Conservation (phyloP, 2,113 vertebrate species). For the Canis aureus region DNA sequence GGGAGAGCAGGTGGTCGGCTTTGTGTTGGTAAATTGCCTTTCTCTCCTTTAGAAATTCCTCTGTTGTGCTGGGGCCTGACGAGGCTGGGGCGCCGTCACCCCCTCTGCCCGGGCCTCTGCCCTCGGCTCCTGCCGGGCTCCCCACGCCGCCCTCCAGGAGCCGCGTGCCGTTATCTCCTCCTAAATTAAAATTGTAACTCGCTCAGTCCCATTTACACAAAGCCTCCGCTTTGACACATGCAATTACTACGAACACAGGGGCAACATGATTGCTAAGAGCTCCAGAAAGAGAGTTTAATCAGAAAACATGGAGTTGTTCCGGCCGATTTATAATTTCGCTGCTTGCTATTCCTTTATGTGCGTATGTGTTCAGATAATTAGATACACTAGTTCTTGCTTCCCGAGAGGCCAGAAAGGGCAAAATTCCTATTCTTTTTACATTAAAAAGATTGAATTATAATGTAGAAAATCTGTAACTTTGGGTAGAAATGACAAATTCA, state of each 20-base stretch:
- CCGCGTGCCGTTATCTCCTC: conserved; percentile 87
- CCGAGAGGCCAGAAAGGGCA: conserved; percentile 88
- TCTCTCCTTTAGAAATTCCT: conserved; percentile 93
- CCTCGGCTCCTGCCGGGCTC: conserved; percentile 90
- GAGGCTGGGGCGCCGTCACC: conserved; percentile 84
- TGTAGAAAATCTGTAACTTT: conserved; percentile 87
- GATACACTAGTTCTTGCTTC: conserved; percentile 88
- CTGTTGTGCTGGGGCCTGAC: conserved; percentile 86
- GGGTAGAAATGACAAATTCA: conserved; percentile 87
- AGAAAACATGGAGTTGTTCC: conserved; percentile 89
- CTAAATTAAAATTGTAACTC: conserved; percentile 92
- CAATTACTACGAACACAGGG: conserved; percentile 92
- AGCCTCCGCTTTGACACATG: conserved; percentile 91
- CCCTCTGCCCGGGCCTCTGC: conserved; percentile 85
- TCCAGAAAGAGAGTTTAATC: conserved; percentile 91
- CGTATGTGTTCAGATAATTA: conserved; percentile 90
- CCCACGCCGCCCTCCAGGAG: conserved; percentile 89
- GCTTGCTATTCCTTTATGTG: conserved; percentile 90
- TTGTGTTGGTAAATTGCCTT: conserved; percentile 97
- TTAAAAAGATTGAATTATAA: conserved; percentile 91
- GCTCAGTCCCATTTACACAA: conserved; percentile 89
- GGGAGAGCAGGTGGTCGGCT: conserved; percentile 89
- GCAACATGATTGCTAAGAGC: conserved; percentile 90
- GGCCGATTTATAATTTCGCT: conserved; percentile 91
- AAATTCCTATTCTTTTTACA: conserved; percentile 88